phyloP scores from a whole-genome alignment of 2,888 invertebrate genomes.

The Yponomeuta plumbellus region DNA sequence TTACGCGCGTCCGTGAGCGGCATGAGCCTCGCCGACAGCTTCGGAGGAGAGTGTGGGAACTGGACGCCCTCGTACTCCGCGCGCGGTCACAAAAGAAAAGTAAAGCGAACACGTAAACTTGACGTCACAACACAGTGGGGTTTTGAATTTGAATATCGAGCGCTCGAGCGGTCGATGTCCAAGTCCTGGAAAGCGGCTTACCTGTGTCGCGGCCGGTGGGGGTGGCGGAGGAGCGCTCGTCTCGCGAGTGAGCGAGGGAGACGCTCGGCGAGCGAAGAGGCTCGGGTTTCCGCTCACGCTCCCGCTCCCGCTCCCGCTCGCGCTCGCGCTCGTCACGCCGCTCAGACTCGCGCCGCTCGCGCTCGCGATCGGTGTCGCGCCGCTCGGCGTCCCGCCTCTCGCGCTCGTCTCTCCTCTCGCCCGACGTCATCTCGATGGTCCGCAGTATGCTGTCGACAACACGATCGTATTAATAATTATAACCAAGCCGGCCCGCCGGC shows the following conservation, averaged over 20 bases:
- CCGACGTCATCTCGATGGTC: slow-evolving; percentile 80
- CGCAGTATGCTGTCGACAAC: slow-evolving; percentile 82
- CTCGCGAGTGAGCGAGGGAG: slow-evolving; percentile 38
- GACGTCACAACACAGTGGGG: slow-evolving; percentile 40
- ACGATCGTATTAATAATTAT: slow-evolving; percentile 16
- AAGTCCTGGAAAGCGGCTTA: slow-evolving; percentile 37
- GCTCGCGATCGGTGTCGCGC: slow-evolving; percentile 47
- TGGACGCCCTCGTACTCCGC: slow-evolving; percentile 56
- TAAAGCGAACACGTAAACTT: slow-evolving; percentile 63
- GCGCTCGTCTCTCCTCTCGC: slow-evolving; percentile 54
- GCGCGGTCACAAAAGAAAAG: slow-evolving; percentile 31
- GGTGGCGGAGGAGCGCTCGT: slow-evolving; percentile 51
- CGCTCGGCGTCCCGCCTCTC: slow-evolving; percentile 57
- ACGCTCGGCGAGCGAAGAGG: slow-evolving; percentile 63
- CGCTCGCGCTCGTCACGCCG: slow-evolving; percentile 48
- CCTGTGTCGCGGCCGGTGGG: slow-evolving; percentile 61
- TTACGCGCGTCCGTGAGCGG: slow-evolving; percentile 64
- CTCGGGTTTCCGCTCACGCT: slow-evolving; percentile 33
- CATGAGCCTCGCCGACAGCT: slow-evolving; percentile 29
- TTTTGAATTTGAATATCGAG: slow-evolving; percentile 34
- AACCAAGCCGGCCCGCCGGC: slow-evolving; percentile 14
- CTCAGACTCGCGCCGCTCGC: slow-evolving; percentile 31
- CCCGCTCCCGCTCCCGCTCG: slow-evolving; percentile 45
- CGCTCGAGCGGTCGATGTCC: slow-evolving; percentile 47
- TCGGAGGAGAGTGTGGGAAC: slow-evolving; percentile 47